Conservation (phyloP, 2,113 vertebrate species). For the Microtus montanus region DNA sequence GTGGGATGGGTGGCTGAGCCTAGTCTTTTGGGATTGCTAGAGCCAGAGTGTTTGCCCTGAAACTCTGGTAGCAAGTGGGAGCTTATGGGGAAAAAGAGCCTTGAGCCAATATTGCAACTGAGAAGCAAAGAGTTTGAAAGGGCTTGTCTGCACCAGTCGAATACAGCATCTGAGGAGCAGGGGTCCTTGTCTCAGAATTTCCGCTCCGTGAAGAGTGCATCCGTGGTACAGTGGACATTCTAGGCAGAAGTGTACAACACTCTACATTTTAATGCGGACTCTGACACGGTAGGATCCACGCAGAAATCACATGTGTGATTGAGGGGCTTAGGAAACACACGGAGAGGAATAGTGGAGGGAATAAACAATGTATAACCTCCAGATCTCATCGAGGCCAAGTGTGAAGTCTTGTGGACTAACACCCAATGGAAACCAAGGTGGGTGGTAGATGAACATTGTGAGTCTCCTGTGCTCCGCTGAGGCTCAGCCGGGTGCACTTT, state of each 20-base stretch:
- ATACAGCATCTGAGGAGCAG: background rate
- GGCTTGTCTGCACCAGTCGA: background rate
- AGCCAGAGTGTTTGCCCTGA: background rate
- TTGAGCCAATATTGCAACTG: background rate
- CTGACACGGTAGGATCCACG: background rate
- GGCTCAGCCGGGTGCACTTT: background rate
- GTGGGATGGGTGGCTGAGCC: background rate
- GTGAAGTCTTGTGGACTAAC: background rate
- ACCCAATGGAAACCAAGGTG: background rate
- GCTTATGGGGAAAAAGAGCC: background rate
- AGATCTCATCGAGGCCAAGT: background rate
- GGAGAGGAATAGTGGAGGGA: background rate
- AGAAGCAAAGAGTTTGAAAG: constrained; percentile 17
- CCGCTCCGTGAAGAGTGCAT: background rate
- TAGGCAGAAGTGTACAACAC: background rate
- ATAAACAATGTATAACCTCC: background rate
- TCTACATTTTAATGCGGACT: background rate
- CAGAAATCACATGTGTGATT: background rate
- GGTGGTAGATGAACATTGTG: background rate
- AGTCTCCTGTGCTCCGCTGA: background rate
- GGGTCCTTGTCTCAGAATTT: background rate
- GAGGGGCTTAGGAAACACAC: background rate
- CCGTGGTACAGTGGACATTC: background rate
- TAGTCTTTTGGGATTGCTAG: background rate
- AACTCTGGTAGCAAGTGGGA: background rate